Evolutionary conservation across 2,888 invertebrate genomes (phyloP), one percentile per base, ranked within the genome.

Genomic region (Lepidocyrtoides sp.): DNA sequence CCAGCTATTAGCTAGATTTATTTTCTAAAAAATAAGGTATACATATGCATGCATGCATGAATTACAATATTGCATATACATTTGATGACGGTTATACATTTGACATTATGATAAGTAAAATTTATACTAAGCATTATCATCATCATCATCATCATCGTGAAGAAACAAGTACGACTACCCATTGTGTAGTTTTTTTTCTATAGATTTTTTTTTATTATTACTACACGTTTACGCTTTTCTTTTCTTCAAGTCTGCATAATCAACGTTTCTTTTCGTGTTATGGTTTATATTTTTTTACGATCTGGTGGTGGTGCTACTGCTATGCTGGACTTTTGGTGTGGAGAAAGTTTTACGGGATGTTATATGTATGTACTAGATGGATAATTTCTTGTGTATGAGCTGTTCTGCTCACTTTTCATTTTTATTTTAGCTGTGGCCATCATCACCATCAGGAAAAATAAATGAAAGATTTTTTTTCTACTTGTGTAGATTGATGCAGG

Each of bases 1-100:
- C 87, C 3, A 20, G 79, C 87, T 87, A 87, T 87, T 87, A 87
- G 79, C 79, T 63, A 79, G 87, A 87, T 87, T 86, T 86, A 86
- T 75, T 79, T 63, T 83, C 29, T 51, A 10, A 20, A n/a, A n/a
- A n/a, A n/a, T n/a, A n/a, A n/a, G n/a, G n/a, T n/a, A n/a, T n/a
- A n/a, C n/a, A 10, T 44, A 3, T 51, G 23, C 17, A 57, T 57
- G 4, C 54, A 29, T 44, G 23, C 51, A 10, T 48, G 1, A 48
- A 48, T 60, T 23, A 60, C 23, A 60, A 23, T 57, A 48, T 48
- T 48, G n/a, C 48, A 48, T 48, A 14, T 48, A 14, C n/a, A n/a
- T 48, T 14, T 48, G 10, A 41, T 41, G n/a, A n/a, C 10, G 4
- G 10, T 41, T 41, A 48, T 48, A 48, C n/a, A 48, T 48, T 48